These are phyloP conservation scores for Zingel zingel DNA, from an alignment of 2,113 vertebrate genomes.

Conservation along the genomic window DNA sequence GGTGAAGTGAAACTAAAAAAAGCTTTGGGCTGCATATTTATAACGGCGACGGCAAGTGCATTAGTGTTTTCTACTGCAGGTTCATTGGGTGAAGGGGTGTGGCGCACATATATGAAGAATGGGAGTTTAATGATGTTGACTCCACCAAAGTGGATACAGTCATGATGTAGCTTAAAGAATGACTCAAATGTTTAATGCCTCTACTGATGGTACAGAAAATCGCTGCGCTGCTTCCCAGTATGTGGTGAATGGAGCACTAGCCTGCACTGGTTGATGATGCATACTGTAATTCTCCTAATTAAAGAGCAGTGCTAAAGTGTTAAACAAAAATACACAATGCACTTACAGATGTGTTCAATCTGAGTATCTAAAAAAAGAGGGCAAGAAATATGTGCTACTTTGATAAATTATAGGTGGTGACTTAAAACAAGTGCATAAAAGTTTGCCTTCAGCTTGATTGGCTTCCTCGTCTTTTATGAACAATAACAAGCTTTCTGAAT, in stretches of 20 bases:
- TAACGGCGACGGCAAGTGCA: neutral
- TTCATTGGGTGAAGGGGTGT: constrained; percentile 21
- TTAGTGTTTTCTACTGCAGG: neutral
- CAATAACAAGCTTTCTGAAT: neutral
- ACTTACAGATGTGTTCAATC: neutral
- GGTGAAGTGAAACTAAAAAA: constrained; percentile 1
- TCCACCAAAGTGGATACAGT: constrained; percentile 16
- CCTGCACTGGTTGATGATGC: neutral
- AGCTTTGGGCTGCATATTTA: neutral
- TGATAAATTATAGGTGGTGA: neutral
- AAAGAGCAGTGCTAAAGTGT: constrained; percentile 13
- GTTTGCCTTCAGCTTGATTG: neutral
- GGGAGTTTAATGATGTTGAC: constrained; percentile 21
- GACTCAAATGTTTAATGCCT: constrained; percentile 25
- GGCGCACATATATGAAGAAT: constrained; percentile 22
- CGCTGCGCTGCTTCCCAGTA: constrained; percentile 6
- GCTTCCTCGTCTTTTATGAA: constrained; percentile 2
- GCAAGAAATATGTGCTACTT: neutral
- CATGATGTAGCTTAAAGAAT: constrained; percentile 16
- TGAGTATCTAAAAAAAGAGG: neutral
- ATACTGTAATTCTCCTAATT: constrained; percentile 13
- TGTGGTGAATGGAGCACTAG: neutral
- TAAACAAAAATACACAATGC: constrained; percentile 22
- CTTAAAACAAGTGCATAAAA: neutral
- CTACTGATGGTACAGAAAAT: constrained; percentile 7